A percentile compares a stretch with the other conserved stretches of the same genome.
These are phyloP conservation scores for Podilymbus podiceps DNA, from an alignment of 2,113 vertebrate species.

Conservation along the genomic window DNA sequence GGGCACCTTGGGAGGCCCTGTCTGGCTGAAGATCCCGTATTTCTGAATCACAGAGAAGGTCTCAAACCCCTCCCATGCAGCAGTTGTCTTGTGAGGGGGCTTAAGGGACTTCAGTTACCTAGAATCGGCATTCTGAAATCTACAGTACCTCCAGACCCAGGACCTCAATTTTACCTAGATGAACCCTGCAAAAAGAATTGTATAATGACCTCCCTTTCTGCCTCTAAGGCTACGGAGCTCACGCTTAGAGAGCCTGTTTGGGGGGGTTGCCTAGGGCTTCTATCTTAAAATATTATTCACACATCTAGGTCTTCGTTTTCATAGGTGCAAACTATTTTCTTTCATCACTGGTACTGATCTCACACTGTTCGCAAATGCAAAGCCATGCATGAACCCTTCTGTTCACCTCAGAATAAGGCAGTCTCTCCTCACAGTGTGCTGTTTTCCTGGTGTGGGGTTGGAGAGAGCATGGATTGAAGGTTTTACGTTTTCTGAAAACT, in stretches of 20 bases:
- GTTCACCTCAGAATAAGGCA: neutral
- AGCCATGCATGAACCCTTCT: neutral
- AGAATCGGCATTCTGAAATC: neutral
- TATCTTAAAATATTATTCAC: neutral
- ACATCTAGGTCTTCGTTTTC: neutral
- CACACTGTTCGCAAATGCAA: neutral
- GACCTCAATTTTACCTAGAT: neutral
- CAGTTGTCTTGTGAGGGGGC: neutral
- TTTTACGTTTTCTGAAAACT: neutral
- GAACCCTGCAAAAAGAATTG: neutral
- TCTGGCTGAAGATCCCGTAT: neutral
- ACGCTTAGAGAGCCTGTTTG: neutral
- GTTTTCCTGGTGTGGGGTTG: neutral
- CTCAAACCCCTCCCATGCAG: neutral
- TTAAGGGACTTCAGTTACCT: neutral
- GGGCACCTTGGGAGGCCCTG: neutral
- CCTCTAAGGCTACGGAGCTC: neutral
- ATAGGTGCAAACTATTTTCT: neutral
- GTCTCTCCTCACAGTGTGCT: neutral
- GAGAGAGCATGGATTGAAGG: neutral
- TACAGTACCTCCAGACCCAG: neutral
- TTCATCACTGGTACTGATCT: neutral
- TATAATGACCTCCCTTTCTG: neutral
- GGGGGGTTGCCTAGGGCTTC: neutral
- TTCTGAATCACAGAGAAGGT: neutral